Conservation (phyloP, 2,797 vertebrate species). For the Syngnathus rostellatus region DNA sequence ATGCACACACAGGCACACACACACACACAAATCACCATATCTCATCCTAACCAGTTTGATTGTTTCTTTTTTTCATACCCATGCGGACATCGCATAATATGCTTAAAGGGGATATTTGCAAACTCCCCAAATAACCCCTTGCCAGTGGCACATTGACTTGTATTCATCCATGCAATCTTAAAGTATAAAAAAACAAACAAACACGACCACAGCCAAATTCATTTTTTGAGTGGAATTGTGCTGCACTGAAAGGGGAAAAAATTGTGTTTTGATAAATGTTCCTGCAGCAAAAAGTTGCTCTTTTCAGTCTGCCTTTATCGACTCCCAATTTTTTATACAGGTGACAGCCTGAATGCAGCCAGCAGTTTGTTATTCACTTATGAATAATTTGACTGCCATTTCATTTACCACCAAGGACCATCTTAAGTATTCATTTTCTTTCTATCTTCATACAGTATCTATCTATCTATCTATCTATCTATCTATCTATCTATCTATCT, state of each 20-base stretch:
- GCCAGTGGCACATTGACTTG: conserved; percentile 41
- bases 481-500: too few relatives aligned
- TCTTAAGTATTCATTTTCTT: not conserved
- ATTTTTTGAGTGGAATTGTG: conserved; percentile 46
- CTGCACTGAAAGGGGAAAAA: conserved; percentile 33
- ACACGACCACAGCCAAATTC: conserved; percentile 42
- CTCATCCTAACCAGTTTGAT: conserved; percentile 1
- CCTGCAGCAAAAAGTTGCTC: conserved; percentile 30
- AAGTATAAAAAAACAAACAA: conserved; percentile 34
- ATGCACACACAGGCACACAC: not conserved
- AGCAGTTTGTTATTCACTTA: not conserved
- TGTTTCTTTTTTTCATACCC: not conserved
- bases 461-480: too few relatives aligned
- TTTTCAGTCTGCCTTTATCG: conserved; percentile 45
- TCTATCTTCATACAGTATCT: not conserved
- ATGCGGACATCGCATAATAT: conserved; percentile 49
- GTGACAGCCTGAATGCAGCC: not conserved
- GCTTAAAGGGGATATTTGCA: conserved; percentile 57
- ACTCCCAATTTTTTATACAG: conserved; percentile 24
- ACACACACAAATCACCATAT: not conserved
- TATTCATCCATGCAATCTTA: conserved; percentile 59
- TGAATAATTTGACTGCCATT: not conserved
- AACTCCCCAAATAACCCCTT: conserved; percentile 57
- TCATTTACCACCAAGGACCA: not conserved
- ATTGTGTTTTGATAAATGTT: conserved; percentile 23